Evolutionary conservation across 2,797 vertebrate species (phyloP).

Genomic region (Vespertilio murinus): DNA sequence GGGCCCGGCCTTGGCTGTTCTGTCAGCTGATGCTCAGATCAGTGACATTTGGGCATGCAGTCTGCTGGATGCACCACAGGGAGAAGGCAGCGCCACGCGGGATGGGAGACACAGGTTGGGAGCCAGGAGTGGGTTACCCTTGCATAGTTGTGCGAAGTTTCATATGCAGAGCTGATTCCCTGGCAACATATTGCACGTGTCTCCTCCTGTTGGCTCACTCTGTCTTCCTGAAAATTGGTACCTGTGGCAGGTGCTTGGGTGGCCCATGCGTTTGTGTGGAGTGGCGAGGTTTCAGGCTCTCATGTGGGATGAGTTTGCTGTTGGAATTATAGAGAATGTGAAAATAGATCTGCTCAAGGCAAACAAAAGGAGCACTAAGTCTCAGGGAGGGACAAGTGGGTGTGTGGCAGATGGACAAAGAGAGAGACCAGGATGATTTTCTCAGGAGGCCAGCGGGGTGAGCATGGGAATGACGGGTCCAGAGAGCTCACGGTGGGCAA

Average conservation of each 20-base stretch:
- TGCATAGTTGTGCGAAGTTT: background rate
- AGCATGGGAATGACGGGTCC: background rate
- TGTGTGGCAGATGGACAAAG: background rate
- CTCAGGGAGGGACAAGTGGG: background rate
- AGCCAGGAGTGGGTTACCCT: background rate
- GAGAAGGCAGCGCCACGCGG: fast-evolving
- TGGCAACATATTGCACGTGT: background rate
- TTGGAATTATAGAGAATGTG: background rate
- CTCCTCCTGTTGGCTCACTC: background rate
- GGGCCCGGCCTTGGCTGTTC: background rate
- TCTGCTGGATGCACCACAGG: background rate
- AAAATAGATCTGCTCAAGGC: background rate
- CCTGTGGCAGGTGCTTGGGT: background rate
- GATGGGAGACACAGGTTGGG: background rate
- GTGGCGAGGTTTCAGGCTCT: background rate
- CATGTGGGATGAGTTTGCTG: background rate
- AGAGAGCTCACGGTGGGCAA: background rate
- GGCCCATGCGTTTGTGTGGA: background rate
- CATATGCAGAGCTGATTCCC: background rate
- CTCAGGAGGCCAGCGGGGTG: background rate
- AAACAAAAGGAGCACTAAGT: background rate
- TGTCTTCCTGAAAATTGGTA: background rate
- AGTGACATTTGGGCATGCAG: background rate
- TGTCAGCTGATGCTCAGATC: background rate
- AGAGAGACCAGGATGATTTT: background rate